phyloP scores from a whole-genome alignment of 2,113 vertebrate species.

The Trichechus manatus region DNA sequence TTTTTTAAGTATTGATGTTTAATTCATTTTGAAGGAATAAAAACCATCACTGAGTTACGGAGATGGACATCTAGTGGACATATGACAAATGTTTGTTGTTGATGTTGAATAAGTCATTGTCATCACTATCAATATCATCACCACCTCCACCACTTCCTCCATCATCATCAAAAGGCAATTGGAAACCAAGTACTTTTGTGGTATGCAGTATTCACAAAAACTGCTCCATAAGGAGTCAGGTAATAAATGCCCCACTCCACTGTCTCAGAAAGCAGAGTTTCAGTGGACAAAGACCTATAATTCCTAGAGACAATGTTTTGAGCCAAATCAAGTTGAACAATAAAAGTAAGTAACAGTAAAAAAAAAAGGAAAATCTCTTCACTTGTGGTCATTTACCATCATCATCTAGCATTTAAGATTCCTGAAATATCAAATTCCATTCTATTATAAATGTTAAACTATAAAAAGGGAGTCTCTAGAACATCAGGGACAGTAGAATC shows the following conservation, averaged over 20 bases:
- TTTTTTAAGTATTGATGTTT: conserved; percentile 38
- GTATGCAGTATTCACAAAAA: not conserved
- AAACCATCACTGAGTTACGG: not conserved
- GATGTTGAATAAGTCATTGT: not conserved
- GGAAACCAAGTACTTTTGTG: not conserved
- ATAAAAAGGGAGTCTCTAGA: not conserved
- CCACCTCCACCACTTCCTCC: not conserved
- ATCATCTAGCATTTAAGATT: conserved; percentile 41
- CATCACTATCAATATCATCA: no score
- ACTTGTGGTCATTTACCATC: not conserved
- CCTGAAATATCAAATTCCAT: conserved; percentile 11
- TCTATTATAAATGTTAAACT: not conserved
- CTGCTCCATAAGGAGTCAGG: not conserved
- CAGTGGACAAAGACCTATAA: not conserved
- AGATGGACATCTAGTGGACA: not conserved
- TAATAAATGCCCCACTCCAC: not conserved
- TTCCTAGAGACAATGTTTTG: not conserved
- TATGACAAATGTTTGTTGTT: not conserved
- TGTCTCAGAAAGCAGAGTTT: conserved; percentile 41
- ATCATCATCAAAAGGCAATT: not conserved
- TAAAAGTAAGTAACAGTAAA: not conserved
- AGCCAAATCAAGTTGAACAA: conserved; percentile 32
- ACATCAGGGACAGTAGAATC: not conserved
- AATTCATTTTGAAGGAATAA: conserved; percentile 16
- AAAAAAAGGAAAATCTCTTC: not conserved